These are phyloP conservation scores for Conger conger DNA, from an alignment of 2,113 vertebrate species.

Conservation along the genomic window DNA sequence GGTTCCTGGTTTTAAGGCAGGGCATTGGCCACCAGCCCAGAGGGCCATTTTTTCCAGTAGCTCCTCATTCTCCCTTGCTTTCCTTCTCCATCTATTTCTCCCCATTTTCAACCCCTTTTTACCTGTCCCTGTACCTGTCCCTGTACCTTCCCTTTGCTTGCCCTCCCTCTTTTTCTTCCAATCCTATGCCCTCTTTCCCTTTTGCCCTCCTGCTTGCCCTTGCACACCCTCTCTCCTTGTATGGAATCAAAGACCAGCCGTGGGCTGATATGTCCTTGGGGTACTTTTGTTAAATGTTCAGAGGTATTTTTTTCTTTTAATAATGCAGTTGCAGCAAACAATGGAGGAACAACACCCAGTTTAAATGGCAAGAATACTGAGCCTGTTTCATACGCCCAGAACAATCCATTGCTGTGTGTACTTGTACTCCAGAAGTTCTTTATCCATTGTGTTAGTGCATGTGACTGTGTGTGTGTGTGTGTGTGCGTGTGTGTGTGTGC, in stretches of 20 bases:
- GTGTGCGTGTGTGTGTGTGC: constrained; percentile 12
- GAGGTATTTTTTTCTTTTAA: constrained; percentile 76
- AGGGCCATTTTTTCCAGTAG: too few relatives aligned
- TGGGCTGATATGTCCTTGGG: constrained; percentile 74
- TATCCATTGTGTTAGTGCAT: neutral
- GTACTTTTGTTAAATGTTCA: constrained; percentile 76
- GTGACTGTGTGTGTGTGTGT: constrained; percentile 30
- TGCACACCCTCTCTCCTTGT: constrained; percentile 51
- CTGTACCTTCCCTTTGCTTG: constrained; percentile 15
- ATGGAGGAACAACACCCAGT: constrained; percentile 69
- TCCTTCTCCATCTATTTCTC: neutral
- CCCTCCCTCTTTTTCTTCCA: constrained; percentile 20
- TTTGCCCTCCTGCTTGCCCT: neutral
- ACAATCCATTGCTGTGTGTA: constrained; percentile 44
- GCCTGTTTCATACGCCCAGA: constrained; percentile 45
- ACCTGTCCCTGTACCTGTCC: constrained; percentile 67
- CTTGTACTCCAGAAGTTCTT: neutral
- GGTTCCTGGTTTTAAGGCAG: constrained; percentile 46
- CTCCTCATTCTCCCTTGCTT: neutral
- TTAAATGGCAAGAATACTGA: constrained; percentile 61
- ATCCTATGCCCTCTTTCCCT: constrained; percentile 32
- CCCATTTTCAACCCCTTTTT: constrained; percentile 18
- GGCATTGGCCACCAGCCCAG: constrained; percentile 53
- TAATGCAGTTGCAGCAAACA: constrained; percentile 64
- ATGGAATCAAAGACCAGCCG: constrained; percentile 72